These are phyloP conservation scores for Psittacula derbiana DNA, from an alignment of 2,797 vertebrate genomes.

Conservation along the genomic window DNA sequence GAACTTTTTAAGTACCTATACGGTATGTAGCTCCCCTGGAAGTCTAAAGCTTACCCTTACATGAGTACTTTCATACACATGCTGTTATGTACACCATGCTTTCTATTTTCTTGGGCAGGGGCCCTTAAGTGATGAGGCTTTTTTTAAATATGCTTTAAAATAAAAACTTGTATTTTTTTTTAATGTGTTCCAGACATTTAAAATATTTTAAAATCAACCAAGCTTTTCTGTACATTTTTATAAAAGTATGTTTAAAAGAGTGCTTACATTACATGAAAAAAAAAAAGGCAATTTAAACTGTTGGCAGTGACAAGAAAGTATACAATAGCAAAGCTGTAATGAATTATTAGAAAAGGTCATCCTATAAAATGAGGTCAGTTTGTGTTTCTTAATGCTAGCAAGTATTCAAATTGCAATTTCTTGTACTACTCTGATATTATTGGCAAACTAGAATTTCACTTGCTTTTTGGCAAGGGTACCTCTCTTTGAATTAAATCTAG, in stretches of 20 bases:
- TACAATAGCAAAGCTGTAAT: not conserved
- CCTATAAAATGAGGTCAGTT: not conserved
- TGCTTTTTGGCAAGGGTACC: not conserved
- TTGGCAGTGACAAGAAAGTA: not conserved
- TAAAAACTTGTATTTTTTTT: not conserved
- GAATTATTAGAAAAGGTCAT: not conserved
- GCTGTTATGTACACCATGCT: not conserved
- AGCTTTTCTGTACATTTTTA: not conserved
- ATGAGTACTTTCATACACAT: not conserved
- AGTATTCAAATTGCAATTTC: not conserved
- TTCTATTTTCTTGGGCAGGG: not conserved
- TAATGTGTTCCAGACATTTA: not conserved
- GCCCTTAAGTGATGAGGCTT: not conserved
- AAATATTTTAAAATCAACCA: not conserved
- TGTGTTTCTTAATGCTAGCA: not conserved
- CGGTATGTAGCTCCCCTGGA: not conserved
- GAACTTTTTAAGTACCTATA: not conserved
- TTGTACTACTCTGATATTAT: not conserved
- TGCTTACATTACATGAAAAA: not conserved
- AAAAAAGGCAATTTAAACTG: not conserved
- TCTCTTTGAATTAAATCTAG: not conserved
- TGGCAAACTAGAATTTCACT: not conserved
- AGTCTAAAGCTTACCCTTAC: not conserved
- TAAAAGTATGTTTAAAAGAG: not conserved
- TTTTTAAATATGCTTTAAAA: not conserved